These are phyloP conservation scores for Raphicerus campestris DNA, from an alignment of 2,113 vertebrate species.

Conservation along the genomic window DNA sequence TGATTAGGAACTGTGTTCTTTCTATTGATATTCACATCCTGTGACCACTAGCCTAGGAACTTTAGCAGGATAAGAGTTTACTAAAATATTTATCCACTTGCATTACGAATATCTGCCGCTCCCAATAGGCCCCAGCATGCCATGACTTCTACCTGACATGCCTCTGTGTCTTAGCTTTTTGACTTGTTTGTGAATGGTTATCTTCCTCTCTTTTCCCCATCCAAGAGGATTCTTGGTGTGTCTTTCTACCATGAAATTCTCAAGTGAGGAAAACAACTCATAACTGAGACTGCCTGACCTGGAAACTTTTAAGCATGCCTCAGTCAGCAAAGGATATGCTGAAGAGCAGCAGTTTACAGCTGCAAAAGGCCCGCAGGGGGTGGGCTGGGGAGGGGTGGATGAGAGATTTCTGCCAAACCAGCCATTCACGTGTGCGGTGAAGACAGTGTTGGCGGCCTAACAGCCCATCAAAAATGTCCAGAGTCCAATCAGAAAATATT, in stretches of 20 bases:
- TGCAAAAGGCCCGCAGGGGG: neutral
- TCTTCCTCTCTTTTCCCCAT: neutral
- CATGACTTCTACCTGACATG: fast-evolving
- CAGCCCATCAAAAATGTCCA: neutral
- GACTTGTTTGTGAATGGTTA: neutral
- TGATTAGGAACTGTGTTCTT: neutral
- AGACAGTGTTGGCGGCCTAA: neutral
- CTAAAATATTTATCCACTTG: neutral
- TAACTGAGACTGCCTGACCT: neutral
- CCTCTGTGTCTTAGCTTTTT: neutral
- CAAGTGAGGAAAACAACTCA: neutral
- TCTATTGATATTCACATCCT: neutral
- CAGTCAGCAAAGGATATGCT: neutral
- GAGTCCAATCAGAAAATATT: constrained; percentile 1
- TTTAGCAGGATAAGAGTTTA: neutral
- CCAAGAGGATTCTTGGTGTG: too few species aligned
- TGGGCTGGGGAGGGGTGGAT: neutral
- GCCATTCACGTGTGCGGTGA: neutral
- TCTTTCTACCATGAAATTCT: neutral
- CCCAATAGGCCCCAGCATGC: fast-evolving
- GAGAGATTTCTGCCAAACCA: neutral
- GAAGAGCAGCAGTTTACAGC: neutral
- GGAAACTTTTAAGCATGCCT: neutral
- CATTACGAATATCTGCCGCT: fast-evolving
- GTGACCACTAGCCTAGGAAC: neutral